phyloP scores from a whole-genome alignment of 2,888 invertebrate species.

The Gibbula magus region DNA sequence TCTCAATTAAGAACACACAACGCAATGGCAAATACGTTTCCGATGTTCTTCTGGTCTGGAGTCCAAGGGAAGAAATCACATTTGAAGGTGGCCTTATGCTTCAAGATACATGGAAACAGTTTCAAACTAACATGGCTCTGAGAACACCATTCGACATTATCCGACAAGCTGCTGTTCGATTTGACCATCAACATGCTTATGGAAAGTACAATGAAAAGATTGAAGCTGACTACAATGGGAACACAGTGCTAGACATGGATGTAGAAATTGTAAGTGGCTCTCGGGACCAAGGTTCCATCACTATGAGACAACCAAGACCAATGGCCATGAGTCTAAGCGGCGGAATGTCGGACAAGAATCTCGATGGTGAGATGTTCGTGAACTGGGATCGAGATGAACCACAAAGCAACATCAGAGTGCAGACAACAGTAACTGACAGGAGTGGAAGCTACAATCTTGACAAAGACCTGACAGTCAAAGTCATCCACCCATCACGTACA shows the following conservation, averaged over 20 bases:
- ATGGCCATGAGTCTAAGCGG: slow-evolving; percentile 41
- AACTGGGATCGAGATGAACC: slow-evolving; percentile 50
- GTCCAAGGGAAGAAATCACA: slow-evolving; percentile 29
- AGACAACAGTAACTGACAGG: slow-evolving; percentile 35
- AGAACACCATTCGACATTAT: slow-evolving; percentile 42
- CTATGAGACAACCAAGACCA: slow-evolving; percentile 39
- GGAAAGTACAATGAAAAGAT: slow-evolving; percentile 32
- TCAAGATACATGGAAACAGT: slow-evolving; percentile 7
- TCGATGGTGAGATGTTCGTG: slow-evolving; percentile 39
- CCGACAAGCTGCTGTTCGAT: slow-evolving; percentile 20
- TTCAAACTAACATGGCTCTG: slow-evolving; percentile 29
- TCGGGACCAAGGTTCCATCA: slow-evolving; percentile 27
- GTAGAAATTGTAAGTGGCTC: slow-evolving; percentile 23
- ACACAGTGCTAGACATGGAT: slow-evolving; percentile 41
- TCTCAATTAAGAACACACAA: slow-evolving; percentile 7
- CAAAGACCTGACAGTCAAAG: slow-evolving; percentile 32
- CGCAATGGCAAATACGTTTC: not conserved
- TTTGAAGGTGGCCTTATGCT: slow-evolving; percentile 32
- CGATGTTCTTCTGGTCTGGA: slow-evolving; percentile 36
- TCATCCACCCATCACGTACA: slow-evolving; percentile 42
- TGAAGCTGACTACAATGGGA: slow-evolving; percentile 39
- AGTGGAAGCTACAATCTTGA: not conserved
- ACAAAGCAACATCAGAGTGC: slow-evolving; percentile 36
- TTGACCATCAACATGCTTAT: slow-evolving; percentile 21
- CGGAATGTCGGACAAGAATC: slow-evolving; percentile 30